Evolutionary conservation across 2,113 vertebrate genomes (phyloP).

Genomic region (Pachypanchax playfairii): DNA sequence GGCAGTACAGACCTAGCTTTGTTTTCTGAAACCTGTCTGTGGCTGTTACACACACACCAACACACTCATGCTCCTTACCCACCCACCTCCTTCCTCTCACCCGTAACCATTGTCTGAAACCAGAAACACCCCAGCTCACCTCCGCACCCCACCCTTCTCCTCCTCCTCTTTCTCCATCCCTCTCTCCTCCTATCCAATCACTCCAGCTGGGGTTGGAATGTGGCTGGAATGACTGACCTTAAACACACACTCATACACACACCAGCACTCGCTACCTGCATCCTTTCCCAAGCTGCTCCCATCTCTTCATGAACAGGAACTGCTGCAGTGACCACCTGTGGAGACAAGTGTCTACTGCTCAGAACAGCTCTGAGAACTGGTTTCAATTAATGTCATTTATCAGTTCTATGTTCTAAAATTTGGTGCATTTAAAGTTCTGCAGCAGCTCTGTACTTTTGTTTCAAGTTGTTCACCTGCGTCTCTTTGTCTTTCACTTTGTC

Average conservation of each 20-base stretch:
- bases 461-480: constrained; percentile 35
- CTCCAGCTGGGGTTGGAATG: constrained; percentile 78
- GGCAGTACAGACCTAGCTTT: constrained; percentile 88
- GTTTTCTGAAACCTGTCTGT: constrained; percentile 79
- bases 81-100: constrained; percentile 66
- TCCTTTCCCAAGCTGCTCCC: constrained; percentile 36
- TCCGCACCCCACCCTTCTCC: constrained; percentile 54
- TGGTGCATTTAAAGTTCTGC: not conserved
- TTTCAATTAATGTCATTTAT: constrained; percentile 1
- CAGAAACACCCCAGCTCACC: constrained; percentile 73
- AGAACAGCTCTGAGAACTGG: not conserved
- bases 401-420: not conserved
- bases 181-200: constrained; percentile 74
- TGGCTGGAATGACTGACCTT: constrained; percentile 69
- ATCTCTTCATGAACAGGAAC: constrained; percentile 32
- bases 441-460: not conserved
- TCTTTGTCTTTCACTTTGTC: constrained; percentile 61
- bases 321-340: constrained; percentile 46
- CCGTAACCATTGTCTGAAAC: constrained; percentile 79
- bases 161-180: constrained; percentile 58
- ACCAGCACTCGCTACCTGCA: constrained; percentile 61
- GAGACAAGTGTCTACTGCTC: constrained; percentile 25
- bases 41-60: constrained; percentile 47
- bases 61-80: constrained; percentile 32
- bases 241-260: constrained; percentile 45